Base-by-base conservation (phyloP, 2,888 invertebrate species). In the Acleris literana region DNA sequence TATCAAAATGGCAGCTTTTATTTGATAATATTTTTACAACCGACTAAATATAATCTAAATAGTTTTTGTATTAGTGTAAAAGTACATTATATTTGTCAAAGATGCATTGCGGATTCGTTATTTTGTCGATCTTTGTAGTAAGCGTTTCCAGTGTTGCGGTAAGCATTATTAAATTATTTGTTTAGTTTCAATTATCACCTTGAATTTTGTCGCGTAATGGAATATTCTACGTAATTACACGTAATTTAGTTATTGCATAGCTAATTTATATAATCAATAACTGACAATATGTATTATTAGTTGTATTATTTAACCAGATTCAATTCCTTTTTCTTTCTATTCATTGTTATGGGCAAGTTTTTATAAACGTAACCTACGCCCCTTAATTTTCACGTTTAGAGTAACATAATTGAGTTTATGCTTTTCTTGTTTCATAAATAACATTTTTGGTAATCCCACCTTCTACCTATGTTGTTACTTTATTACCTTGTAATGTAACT, bases 91-190 rank as follows among this genome's bases (percentile, higher is more conserved):
- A 58, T 13, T 16, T 16, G 49, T 55, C 16, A 3, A 73, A 68
- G 66, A 83, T 83, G 83, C 73, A 71, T 74, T 66, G 57, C 5
- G 81, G 80, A 69, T 69, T 64, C 57, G 64, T 75, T 33, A 57
- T 74, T 43, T 11, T 84, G 29, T 64, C 75, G 62, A 77, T 80
- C 29, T 56, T 79, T 17, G 68, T 72, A 33, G 68, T 72, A 5
- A 77, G 76, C 70, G 66, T 76, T 3, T 63, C 74, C 17, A 74
- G 73, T 56, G 77, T 74, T n/a, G 77, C 80, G 58, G 84, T 84
- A 76, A 80, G 84, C 11, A 74, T 68, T 55, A 20, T 18, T 18
- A 55, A 53, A 67, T 22, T 64, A 57, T 59, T 57, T 63, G 66
- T 53, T 61, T 56, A 43, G 13, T 46, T 62, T 46, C 44, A 59